phyloP scores from a whole-genome alignment of 2,888 invertebrate species.

The Aleiodes testaceus region DNA sequence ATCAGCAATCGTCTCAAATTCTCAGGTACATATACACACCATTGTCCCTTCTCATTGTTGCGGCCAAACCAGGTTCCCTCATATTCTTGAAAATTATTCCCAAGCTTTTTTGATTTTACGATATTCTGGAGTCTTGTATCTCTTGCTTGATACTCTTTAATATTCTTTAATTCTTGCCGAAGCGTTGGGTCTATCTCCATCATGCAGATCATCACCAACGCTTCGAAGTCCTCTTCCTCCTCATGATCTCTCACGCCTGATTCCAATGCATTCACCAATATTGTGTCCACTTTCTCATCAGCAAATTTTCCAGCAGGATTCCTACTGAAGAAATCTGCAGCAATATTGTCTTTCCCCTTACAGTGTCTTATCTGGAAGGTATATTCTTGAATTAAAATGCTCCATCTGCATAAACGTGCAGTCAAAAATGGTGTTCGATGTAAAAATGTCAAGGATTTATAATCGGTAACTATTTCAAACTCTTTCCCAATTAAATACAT shows the following conservation, averaged over 20 bases:
- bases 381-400: not conserved
- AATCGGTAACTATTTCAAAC: conserved; percentile 51
- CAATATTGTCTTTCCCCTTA: conserved; percentile 54
- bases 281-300: conserved; percentile 48
- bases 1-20: not conserved
- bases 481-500: conserved; percentile 50
- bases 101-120: not conserved
- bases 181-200: not conserved
- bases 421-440: conserved; percentile 52
- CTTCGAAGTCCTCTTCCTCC: conserved; percentile 15
- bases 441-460: conserved; percentile 54
- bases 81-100: conserved; percentile 10
- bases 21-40: conserved; percentile 11
- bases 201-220: not conserved
- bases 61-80: conserved; percentile 35
- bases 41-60: not conserved
- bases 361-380: conserved; percentile 52
- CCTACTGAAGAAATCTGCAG: conserved; percentile 55
- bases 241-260: not conserved
- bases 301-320: conserved; percentile 24
- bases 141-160: not conserved
- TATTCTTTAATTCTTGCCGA: conserved; percentile 1
- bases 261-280: not conserved
- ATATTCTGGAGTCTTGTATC: not conserved
- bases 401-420: conserved; percentile 44